phyloP scores from a whole-genome alignment of 2,797 vertebrate genomes.

The Xiphorhynchus erythropygius region DNA sequence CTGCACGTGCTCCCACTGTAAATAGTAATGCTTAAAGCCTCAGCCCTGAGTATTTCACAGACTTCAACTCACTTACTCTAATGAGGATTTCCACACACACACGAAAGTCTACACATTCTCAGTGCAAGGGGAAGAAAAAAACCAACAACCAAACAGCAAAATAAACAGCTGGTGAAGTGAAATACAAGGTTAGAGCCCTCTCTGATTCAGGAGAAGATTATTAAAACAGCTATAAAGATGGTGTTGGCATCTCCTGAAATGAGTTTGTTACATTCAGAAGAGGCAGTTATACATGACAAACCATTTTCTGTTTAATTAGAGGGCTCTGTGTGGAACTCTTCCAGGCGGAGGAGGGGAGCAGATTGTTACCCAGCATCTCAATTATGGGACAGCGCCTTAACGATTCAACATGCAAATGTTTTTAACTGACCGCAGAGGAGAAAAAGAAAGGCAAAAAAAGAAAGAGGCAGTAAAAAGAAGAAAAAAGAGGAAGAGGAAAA shows the following conservation, averaged over 20 bases:
- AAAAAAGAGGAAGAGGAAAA: not conserved
- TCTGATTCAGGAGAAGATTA: slow-evolving; percentile 67
- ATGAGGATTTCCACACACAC: slow-evolving; percentile 52
- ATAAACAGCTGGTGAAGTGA: slow-evolving; percentile 52
- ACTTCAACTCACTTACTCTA: slow-evolving; percentile 50
- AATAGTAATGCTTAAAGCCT: slow-evolving; percentile 49
- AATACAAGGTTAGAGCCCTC: slow-evolving; percentile 60
- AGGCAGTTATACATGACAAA: slow-evolving; percentile 72
- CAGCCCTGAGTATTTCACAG: slow-evolving; percentile 15
- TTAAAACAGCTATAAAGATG: slow-evolving; percentile 64
- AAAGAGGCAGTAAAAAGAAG: accelerated
- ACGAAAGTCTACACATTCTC: not conserved
- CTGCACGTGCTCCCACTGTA: slow-evolving; percentile 59
- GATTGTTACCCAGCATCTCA: slow-evolving; percentile 69
- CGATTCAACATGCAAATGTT: slow-evolving; percentile 36
- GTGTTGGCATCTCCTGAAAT: slow-evolving; percentile 69
- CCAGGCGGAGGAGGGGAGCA: slow-evolving; percentile 74
- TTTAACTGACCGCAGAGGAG: slow-evolving; percentile 28
- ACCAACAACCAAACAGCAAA: not conserved
- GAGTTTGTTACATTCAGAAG: slow-evolving; percentile 69
- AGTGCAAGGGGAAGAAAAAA: not conserved
- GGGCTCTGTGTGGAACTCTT: slow-evolving; percentile 72
- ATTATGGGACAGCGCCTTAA: slow-evolving; percentile 63
- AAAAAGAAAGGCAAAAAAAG: accelerated
- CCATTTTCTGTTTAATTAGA: slow-evolving; percentile 76